phyloP scores from a whole-genome alignment of 2,888 invertebrate species.

The Anarsia innoxiella region DNA sequence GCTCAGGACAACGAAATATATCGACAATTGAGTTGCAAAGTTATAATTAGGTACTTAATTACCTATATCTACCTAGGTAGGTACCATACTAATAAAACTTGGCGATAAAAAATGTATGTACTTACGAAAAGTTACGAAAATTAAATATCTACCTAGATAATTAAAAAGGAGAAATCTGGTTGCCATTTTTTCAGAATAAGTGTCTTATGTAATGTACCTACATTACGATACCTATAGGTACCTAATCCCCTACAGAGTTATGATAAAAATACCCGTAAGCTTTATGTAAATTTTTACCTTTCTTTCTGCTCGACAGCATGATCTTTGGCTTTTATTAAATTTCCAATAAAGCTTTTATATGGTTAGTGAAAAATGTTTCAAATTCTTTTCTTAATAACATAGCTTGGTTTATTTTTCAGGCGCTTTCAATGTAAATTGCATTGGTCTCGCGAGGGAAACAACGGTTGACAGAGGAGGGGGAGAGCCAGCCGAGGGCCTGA shows the following conservation, averaged over 20 bases:
- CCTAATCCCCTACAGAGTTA: background rate
- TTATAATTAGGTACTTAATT: too few species aligned
- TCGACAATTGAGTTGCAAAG: too few species aligned
- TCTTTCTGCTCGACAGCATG: background rate
- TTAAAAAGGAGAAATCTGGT: too few species aligned
- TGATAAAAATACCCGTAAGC: background rate
- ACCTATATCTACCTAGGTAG: too few species aligned
- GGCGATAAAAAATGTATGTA: too few species aligned
- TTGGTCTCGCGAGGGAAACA: slow-evolving; percentile 36
- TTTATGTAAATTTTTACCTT: slow-evolving; percentile 1
- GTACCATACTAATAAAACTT: too few species aligned
- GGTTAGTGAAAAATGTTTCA: slow-evolving; percentile 7
- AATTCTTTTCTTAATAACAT: slow-evolving; percentile 22
- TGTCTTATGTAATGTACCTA: too few species aligned
- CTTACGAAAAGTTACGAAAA: too few species aligned
- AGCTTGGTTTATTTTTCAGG: slow-evolving; percentile 29
- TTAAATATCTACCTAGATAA: too few species aligned
- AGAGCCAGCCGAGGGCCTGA: slow-evolving; percentile 12
- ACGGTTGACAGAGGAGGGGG: slow-evolving; percentile 24
- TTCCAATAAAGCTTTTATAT: slow-evolving; percentile 9
- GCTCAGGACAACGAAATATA: too few species aligned
- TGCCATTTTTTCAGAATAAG: too few species aligned
- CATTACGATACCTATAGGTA: too few species aligned
- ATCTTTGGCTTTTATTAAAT: slow-evolving; percentile 11
- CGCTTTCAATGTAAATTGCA: slow-evolving; percentile 48